A percentile compares a stretch with the other conserved stretches of the same genome.
phyloP scores from a whole-genome alignment of 2,113 vertebrate species.

The Elgaria multicarinata region DNA sequence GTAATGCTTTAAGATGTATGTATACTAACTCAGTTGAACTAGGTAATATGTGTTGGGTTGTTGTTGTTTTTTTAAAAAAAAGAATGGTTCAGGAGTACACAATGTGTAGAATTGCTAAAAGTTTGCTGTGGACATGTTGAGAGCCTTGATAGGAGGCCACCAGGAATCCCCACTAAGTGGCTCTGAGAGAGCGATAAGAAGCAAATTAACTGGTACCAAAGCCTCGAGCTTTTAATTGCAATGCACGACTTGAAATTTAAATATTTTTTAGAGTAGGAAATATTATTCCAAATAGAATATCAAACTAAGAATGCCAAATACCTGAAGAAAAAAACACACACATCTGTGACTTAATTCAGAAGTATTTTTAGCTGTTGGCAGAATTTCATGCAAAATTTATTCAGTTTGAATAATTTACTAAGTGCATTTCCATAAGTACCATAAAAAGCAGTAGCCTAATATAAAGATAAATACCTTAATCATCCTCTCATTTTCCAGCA shows the following conservation, averaged over 20 bases:
- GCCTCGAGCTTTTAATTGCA: constrained; percentile 58
- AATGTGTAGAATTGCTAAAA: neutral
- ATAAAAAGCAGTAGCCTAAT: constrained; percentile 60
- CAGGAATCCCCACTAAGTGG: neutral
- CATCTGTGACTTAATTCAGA: constrained; percentile 65
- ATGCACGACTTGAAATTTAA: constrained; percentile 58
- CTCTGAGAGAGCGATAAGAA: neutral
- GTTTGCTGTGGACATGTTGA: neutral
- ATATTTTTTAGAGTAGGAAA: constrained; percentile 62
- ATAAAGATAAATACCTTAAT: constrained; percentile 64
- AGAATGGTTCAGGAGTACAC: neutral
- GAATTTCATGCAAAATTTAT: constrained; percentile 67
- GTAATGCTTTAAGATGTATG: constrained; percentile 7
- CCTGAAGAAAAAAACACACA: constrained; percentile 55
- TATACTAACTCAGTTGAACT: constrained; percentile 45
- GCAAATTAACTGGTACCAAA: constrained; percentile 51
- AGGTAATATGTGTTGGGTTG: neutral
- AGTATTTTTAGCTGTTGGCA: constrained; percentile 67
- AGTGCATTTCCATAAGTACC: constrained; percentile 67
- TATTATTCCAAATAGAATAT: constrained; percentile 53
- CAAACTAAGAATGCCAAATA: constrained; percentile 58
- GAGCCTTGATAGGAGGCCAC: neutral
- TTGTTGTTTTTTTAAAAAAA: neutral
- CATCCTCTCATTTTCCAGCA: constrained; percentile 42
- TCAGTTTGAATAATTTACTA: constrained; percentile 66